These are phyloP conservation scores for Coilia nasus DNA, from an alignment of 2,797 vertebrate species.

Conservation along the genomic window DNA sequence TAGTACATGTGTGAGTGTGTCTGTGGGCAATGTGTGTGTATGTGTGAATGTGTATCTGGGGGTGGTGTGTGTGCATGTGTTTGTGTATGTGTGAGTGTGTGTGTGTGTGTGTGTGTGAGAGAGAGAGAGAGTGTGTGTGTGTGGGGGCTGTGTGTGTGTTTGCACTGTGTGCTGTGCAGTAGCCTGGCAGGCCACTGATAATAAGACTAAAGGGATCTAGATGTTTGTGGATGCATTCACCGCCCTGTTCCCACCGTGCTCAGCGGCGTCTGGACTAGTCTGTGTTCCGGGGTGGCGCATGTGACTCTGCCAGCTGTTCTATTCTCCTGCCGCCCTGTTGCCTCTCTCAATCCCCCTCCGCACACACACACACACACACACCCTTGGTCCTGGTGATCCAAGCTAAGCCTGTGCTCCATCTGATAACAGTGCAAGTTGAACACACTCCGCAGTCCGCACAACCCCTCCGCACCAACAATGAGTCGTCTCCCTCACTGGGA, in stretches of 20 bases:
- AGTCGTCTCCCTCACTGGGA: constrained; percentile 59
- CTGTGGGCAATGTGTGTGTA: background rate
- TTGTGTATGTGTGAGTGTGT: constrained; percentile 46
- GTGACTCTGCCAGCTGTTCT: constrained; percentile 79
- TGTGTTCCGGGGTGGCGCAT: constrained; percentile 76
- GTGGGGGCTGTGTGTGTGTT: constrained; percentile 45
- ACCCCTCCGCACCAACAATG: constrained; percentile 68
- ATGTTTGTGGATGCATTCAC: constrained; percentile 73
- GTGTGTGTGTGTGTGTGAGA: constrained; percentile 41
- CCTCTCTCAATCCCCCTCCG: constrained; percentile 40
- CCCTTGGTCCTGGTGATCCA: constrained; percentile 51
- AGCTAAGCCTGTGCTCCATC: constrained; percentile 76
- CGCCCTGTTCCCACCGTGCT: constrained; percentile 76
- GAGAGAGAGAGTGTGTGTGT: background rate
- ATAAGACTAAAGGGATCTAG: constrained; percentile 69
- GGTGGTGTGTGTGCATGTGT: constrained; percentile 47
- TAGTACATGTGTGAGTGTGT: no score
- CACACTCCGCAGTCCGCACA: constrained; percentile 65
- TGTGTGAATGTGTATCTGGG: background rate
- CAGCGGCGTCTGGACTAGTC: constrained; percentile 72
- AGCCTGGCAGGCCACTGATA: constrained; percentile 73
- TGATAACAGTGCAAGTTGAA: constrained; percentile 73
- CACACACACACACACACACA: background rate
- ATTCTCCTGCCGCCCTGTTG: constrained; percentile 63
- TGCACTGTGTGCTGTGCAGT: constrained; percentile 70